Evolutionary conservation across 1,140 invertebrate species (phyloP), one percentile per base, ranked within the genome.

Genomic region (Drosophila aff.): DNA sequence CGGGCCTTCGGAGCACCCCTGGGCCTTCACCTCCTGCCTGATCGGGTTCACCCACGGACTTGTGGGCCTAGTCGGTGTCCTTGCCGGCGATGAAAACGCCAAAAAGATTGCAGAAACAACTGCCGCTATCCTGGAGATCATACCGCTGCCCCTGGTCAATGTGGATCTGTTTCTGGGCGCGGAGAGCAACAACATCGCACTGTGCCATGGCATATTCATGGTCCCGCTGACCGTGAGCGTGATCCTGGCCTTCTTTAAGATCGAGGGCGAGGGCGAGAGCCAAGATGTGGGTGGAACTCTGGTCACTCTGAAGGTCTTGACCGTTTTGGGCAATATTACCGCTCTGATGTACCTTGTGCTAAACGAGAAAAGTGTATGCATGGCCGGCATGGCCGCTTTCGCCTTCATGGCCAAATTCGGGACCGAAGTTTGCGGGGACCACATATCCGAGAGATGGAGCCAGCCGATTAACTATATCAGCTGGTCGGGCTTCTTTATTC

Each of bases 161-260:
- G 59, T 92, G 4, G 83, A 92, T 5, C 63, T 92, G 0, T 92
- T 73, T 57, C 40, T 86, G 43, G 65, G 31, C 1, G 64, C 76
- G 13, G 72, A 75, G 5, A 61, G 71, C n/a, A 89, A 74, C 21
- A 91, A 78, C 9, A 69, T 92, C 11, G 91, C 77, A 0, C 21
- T 91, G 47, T 81, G 83, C 10, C 91, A 92, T 53, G 91, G 83
- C 4, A 68, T 91, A 0, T 92, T 91, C 65, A 77, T 92, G 4
- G 76, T 91, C 15, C 91, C 91, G 2, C 23, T 92, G 61, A 84
- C 69, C 7, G 66, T 91, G 0, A 76, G 76, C 11, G 43, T 78
- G 11, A 41, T 89, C 16, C 46, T 73, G 0, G 55, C 44, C 7
- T 15, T 80, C 0, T 26, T 63, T 28, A 90, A 89, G 67, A 44